Evolutionary conservation across 2,113 vertebrate genomes (phyloP).

Genomic region (Xiphias gladius): DNA sequence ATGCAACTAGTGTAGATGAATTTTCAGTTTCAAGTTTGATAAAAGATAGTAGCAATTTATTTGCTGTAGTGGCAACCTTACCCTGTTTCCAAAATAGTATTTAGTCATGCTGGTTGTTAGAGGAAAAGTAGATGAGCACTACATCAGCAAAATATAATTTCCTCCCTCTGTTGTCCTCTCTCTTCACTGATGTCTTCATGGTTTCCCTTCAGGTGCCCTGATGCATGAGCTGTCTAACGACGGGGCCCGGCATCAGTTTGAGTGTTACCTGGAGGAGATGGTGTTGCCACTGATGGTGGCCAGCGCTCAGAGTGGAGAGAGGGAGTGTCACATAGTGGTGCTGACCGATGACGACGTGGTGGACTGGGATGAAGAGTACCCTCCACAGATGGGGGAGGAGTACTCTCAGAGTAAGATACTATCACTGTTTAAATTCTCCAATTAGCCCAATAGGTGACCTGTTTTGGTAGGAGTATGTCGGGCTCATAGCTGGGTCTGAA

Average conservation of each 20-base stretch:
- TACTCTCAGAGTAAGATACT: constrained; percentile 85
- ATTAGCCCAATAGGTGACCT: not conserved
- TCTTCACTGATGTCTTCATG: no score
- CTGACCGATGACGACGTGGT: constrained; percentile 95
- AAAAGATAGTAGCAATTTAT: not conserved
- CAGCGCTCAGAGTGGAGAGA: constrained; percentile 93
- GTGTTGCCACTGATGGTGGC: constrained; percentile 96
- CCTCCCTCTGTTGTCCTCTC: not conserved
- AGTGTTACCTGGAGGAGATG: constrained; percentile 95
- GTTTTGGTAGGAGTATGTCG: not conserved
- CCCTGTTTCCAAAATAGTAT: not conserved
- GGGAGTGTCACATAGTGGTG: constrained; percentile 96
- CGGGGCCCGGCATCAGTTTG: constrained; percentile 94
- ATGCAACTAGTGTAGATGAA: no score
- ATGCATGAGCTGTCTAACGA: constrained; percentile 96
- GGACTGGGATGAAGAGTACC: constrained; percentile 97
- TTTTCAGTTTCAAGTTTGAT: no score
- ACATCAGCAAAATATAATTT: not conserved
- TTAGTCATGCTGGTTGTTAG: not conserved
- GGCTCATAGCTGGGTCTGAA: not conserved
- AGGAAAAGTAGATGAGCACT: not conserved
- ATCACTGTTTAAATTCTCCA: not conserved
- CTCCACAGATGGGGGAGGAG: constrained; percentile 96
- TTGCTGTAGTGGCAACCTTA: not conserved
- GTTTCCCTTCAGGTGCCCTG: constrained; percentile 88